phyloP scores from a whole-genome alignment of 2,888 invertebrate genomes.

The Dromius quadrimaculatus region DNA sequence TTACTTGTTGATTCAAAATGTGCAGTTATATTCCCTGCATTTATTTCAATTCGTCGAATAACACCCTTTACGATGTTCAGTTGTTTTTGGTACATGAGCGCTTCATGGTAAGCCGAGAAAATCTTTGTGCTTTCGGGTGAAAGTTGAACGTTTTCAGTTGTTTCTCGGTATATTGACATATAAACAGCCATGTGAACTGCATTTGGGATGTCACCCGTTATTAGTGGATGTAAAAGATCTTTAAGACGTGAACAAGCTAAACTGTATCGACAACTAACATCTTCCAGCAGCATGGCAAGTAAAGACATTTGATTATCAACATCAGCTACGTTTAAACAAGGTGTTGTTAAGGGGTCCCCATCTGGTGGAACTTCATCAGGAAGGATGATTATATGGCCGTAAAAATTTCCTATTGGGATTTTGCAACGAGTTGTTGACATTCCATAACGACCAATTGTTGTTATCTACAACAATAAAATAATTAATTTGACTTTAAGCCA shows the following conservation, averaged over 20 bases:
- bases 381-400: constrained; percentile 87
- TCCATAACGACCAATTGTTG: constrained; percentile 91
- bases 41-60: constrained; percentile 78
- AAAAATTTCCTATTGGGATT: constrained; percentile 93
- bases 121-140: constrained; percentile 67
- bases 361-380: constrained; percentile 69
- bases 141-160: constrained; percentile 55
- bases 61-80: constrained; percentile 85
- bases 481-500: constrained; percentile 34
- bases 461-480: constrained; percentile 73
- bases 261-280: constrained; percentile 84
- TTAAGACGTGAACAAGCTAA: constrained; percentile 87
- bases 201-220: constrained; percentile 84
- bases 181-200: constrained; percentile 88
- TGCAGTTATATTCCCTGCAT: constrained; percentile 60
- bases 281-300: constrained; percentile 79
- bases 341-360: constrained; percentile 61
- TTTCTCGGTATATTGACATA: constrained; percentile 70
- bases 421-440: constrained; percentile 91
- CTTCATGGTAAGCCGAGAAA: constrained; percentile 75
- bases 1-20: constrained; percentile 30
- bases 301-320: constrained; percentile 74
- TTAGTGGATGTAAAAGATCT: constrained; percentile 80
- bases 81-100: constrained; percentile 89
- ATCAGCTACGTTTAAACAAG: constrained; percentile 61